Conservation (phyloP, 2,797 vertebrate species). For the Danio aesculapii region DNA sequence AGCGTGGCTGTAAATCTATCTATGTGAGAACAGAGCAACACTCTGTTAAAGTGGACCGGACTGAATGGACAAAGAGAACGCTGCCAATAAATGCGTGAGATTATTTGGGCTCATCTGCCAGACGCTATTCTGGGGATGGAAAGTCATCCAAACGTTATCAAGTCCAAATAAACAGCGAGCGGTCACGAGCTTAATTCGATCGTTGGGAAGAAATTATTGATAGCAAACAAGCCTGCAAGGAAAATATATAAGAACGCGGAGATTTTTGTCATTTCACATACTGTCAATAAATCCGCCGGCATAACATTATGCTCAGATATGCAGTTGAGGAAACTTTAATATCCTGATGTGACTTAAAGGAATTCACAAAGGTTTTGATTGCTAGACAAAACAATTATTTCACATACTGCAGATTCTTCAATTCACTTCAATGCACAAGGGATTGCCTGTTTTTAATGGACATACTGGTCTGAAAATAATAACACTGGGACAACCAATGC, state of each 20-base stretch:
- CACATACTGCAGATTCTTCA: no score
- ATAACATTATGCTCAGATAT: constrained; percentile 18
- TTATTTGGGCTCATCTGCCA: constrained; percentile 61
- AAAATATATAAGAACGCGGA: constrained; percentile 34
- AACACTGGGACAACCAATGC: no score
- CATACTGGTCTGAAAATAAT: no score
- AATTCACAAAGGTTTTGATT: background rate
- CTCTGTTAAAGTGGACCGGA: constrained; percentile 57
- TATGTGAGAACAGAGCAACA: constrained; percentile 70
- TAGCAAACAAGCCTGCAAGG: constrained; percentile 42
- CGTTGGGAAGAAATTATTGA: constrained; percentile 44
- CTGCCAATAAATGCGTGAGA: constrained; percentile 67
- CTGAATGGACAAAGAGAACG: constrained; percentile 59
- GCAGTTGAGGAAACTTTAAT: background rate
- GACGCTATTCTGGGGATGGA: constrained; percentile 56
- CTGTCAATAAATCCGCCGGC: background rate
- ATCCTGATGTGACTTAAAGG: background rate
- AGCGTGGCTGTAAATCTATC: constrained; percentile 69
- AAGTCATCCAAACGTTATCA: constrained; percentile 51
- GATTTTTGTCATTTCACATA: constrained; percentile 24
- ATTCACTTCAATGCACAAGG: no score
- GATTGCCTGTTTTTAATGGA: no score
- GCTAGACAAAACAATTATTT: no score
- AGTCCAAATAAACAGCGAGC: constrained; percentile 51
- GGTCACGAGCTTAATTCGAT: constrained; percentile 36